Evolutionary conservation across 2,888 invertebrate species (phyloP).

Genomic region (Drosophila affinis): DNA sequence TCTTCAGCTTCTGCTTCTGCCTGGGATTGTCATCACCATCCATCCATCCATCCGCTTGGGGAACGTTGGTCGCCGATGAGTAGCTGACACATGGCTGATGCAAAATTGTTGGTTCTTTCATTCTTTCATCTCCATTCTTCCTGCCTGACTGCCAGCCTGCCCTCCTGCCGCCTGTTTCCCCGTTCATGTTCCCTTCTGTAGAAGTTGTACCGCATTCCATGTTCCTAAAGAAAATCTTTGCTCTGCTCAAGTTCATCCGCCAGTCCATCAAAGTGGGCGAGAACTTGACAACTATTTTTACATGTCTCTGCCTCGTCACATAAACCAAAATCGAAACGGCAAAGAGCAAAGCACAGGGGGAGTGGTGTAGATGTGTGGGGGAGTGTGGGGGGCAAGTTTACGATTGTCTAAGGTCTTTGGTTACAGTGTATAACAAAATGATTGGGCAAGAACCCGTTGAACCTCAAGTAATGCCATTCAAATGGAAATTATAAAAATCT

Average conservation of each 20-base stretch:
- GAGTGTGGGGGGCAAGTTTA: neutral
- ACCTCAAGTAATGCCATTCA: no score
- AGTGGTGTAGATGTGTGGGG: no score
- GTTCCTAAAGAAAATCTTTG: conserved; percentile 8
- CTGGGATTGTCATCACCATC: conserved; percentile 26
- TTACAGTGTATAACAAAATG: neutral
- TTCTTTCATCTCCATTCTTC: neutral
- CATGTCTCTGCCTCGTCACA: conserved; percentile 6
- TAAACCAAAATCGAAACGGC: conserved; percentile 11
- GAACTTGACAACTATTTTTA: conserved; percentile 20
- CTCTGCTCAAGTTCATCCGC: neutral
- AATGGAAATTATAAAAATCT: no score
- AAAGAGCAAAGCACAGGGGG: neutral
- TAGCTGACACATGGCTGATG: conserved; percentile 42
- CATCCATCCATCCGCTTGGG: conserved; percentile 9
- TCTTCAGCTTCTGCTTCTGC: neutral
- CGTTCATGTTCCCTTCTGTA: neutral
- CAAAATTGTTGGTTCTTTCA: conserved; percentile 41
- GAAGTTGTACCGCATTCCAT: conserved; percentile 14
- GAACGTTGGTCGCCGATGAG: conserved; percentile 1
- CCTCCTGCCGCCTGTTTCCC: neutral
- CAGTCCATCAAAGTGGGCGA: conserved; percentile 11
- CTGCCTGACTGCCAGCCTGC: neutral
- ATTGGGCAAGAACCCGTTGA: no score
- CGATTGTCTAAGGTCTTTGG: neutral